These are phyloP conservation scores for Telenomus remus DNA, from an alignment of 1,140 invertebrate genomes.

Conservation along the genomic window DNA sequence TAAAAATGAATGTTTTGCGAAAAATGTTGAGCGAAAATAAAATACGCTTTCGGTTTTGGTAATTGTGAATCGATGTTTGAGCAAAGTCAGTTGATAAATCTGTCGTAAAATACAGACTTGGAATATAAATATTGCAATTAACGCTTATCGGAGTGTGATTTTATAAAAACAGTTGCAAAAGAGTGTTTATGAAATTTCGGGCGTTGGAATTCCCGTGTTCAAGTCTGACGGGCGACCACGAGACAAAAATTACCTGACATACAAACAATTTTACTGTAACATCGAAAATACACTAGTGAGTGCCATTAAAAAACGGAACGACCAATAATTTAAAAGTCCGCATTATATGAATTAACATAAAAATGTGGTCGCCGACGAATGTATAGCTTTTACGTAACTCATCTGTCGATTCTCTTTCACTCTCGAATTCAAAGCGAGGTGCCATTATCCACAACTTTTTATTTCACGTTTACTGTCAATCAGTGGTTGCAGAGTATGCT, in stretches of 20 bases:
- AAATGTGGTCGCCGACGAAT: conserved; percentile 30
- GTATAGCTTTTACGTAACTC: conserved; percentile 42
- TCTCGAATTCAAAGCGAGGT: conserved; percentile 14
- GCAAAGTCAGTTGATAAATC: conserved; percentile 13
- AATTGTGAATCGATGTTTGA: conserved; percentile 37
- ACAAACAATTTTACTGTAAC: conserved; percentile 54
- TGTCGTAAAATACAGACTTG: conserved; percentile 13
- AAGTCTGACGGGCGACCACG: too few species aligned
- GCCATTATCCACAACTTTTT: conserved; percentile 17
- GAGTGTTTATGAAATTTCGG: conserved; percentile 17
- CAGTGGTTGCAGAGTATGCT: conserved; percentile 15
- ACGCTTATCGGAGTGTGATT: conserved; percentile 9
- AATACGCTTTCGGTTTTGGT: not conserved
- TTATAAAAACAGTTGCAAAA: not conserved
- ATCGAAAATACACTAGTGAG: conserved; percentile 35
- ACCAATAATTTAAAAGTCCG: conserved; percentile 21
- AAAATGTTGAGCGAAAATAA: conserved; percentile 1
- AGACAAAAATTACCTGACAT: conserved; percentile 38
- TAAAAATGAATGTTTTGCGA: conserved; percentile 15
- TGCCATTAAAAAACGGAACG: conserved; percentile 28
- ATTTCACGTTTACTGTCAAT: conserved; percentile 26
- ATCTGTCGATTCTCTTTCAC: conserved; percentile 28
- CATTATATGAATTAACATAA: conserved; percentile 46
- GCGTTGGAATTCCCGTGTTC: not conserved
- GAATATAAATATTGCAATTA: conserved; percentile 23